A percentile compares a stretch with the other conserved stretches of the same genome.
phyloP scores from a whole-genome alignment of 2,113 vertebrate species.

The Nibea albiflora region DNA sequence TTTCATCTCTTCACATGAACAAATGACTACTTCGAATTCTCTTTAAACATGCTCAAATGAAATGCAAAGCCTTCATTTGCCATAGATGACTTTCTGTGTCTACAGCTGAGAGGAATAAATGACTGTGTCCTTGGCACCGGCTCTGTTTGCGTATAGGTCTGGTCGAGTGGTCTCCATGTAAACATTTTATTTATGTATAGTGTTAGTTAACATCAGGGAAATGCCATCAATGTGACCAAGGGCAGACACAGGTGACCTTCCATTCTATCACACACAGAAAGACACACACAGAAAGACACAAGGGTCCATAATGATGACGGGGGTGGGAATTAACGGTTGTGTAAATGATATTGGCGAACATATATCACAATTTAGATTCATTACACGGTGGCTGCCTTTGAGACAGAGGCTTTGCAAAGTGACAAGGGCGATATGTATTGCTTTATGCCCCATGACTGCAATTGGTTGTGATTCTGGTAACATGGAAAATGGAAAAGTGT shows the following conservation, averaged over 20 bases:
- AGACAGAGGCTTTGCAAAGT: slow-evolving; percentile 19
- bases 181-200: slow-evolving; percentile 59
- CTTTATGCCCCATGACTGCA: slow-evolving; percentile 23
- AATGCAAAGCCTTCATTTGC: slow-evolving; percentile 24
- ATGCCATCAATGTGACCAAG: slow-evolving; percentile 54
- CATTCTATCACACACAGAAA: slow-evolving; percentile 8
- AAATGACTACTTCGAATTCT: slow-evolving; percentile 19
- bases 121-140: slow-evolving; percentile 48
- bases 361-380: slow-evolving; percentile 61
- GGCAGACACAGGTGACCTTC: slow-evolving; percentile 57
- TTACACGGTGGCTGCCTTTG: slow-evolving; percentile 50
- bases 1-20: slow-evolving; percentile 18
- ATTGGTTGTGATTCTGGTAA: slow-evolving; percentile 11
- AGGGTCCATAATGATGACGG: slow-evolving; percentile 14
- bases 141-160: slow-evolving; percentile 44
- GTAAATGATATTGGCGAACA: slow-evolving; percentile 53
- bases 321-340: slow-evolving; percentile 22
- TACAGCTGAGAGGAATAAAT: not conserved
- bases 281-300: slow-evolving; percentile 15
- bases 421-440: slow-evolving; percentile 34
- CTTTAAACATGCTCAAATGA: slow-evolving; percentile 26
- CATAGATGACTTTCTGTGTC: not conserved
- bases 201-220: slow-evolving; percentile 53
- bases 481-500: not conserved
- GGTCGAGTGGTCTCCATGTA: slow-evolving; percentile 36